Evolutionary conservation across 1,140 invertebrate genomes (phyloP).

Genomic region (Drosophila setifemur): DNA sequence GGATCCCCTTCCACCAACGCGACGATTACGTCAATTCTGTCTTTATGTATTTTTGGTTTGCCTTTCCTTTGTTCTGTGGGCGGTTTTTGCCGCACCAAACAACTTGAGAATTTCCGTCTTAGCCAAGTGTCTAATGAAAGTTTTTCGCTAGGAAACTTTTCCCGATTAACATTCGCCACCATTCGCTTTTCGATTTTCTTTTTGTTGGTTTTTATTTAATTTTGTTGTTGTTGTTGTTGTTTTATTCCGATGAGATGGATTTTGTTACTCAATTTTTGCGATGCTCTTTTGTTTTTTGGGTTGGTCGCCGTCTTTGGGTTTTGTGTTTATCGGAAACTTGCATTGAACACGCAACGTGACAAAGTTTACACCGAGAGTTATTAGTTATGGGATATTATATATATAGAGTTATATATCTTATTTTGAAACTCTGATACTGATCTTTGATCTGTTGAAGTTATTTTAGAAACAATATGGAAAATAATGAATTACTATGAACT

Average conservation of each 20-base stretch:
- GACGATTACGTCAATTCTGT: conserved; percentile 28
- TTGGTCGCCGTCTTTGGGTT: conserved; percentile 13
- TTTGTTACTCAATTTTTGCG: conserved; percentile 22
- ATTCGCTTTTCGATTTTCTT: not conserved
- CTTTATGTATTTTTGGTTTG: not conserved
- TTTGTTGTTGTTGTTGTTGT: conserved; percentile 7
- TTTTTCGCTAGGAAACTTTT: conserved; percentile 25
- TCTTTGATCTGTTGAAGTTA: too few relatives aligned
- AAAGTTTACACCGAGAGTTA: conserved; percentile 24
- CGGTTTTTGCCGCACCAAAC: not conserved
- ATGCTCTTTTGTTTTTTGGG: conserved; percentile 14
- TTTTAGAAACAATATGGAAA: too few relatives aligned
- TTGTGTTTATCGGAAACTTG: conserved; percentile 55
- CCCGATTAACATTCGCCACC: conserved; percentile 29
- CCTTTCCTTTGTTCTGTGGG: not conserved
- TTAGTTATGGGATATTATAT: not conserved
- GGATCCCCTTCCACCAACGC: conserved; percentile 1
- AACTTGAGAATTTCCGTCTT: conserved; percentile 15
- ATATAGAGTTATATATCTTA: too few relatives aligned
- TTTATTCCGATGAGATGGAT: conserved; percentile 22
- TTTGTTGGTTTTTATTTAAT: conserved; percentile 10
- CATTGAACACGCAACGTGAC: conserved; percentile 60
- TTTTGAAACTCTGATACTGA: too few relatives aligned
- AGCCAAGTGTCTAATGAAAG: conserved; percentile 31
- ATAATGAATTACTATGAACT: too few relatives aligned